Evolutionary conservation across 2,797 vertebrate species (phyloP), one percentile per base, ranked within the genome.

Genomic region (Bradypodion pumilum): DNA sequence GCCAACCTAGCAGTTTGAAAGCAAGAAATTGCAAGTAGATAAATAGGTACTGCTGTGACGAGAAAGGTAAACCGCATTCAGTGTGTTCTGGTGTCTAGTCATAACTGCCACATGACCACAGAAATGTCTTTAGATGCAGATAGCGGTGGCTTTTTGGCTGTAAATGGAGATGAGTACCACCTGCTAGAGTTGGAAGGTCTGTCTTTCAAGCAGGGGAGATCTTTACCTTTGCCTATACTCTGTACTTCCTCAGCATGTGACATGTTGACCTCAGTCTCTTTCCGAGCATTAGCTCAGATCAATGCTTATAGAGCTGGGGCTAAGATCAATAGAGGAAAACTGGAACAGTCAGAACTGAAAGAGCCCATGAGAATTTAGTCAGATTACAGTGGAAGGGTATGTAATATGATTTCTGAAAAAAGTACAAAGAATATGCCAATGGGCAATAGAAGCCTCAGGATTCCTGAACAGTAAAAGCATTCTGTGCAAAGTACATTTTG

Each of bases 331-430:
- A 46, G 46, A 59, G 63, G 65, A 79, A 84, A 78, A 78, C 37
- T 72, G 68, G 82, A 78, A 40, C 68, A 73, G 75, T 1, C 23
- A 77, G 66, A n/a, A 84, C 42, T 79, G 32, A 78, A 79, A 84
- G 72, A 78, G 68, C 59, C 65, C 59, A 73, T 52, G 83, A 73
- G 16, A 68, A 84, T 73, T 12, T 29, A 62, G n/a, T 9, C 60
- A 73, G 6, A 78, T 84, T 40, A 79, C 32, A 65, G 10, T 73
- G 12, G 49, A 56, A 66, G 44, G 19, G 62, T 56, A 56, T 83
- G 16, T 68, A 25, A 37, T 35, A 12, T 49, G 37, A 27, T 56
- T 62, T 70, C n/a, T 16, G 37, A 37, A 35, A 59, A 32, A 7
- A 23, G 7, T 77, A 40, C 9, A n/a, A 52, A 79, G 10, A 70